Base-by-base conservation (phyloP, 2,113 vertebrate genomes). In the Alectura lathami region DNA sequence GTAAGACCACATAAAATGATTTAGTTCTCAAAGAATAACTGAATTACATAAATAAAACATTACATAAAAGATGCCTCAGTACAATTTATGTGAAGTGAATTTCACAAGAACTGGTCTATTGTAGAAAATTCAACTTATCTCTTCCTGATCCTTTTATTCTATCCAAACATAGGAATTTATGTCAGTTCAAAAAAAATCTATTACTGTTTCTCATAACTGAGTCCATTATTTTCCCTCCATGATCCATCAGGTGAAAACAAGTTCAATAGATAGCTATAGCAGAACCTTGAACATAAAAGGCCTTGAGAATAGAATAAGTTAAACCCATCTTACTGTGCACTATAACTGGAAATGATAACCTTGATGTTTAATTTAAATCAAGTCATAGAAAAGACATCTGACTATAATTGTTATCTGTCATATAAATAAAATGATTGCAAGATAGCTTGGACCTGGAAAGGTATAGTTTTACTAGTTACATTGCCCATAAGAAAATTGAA, bases 21-120 rank as follows among this genome's bases (percentile, higher is more conserved):
- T 86, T 91, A 94, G 72, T 93, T 92, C 95, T 83, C 78, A 95
- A 97, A 94, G 84, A 86, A 97, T 95, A 97, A 96, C 92, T 88
- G 96, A 91, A 96, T 96, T 96, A 95, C 96, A 98, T 97, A 98
- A 98, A 97, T 98, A 98, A 98, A 98, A 97, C 89, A 97, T 97
- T 88, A 93, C 72, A 94, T 54, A 89, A 96, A 97, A 96, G 81
- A 94, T 29, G 7, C 93, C 88, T 95, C 88, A 79, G 86, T 81
- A 77, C 83, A 97, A 97, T 97, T 97, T 97, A 97, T 93, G 76
- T 76, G 94, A 96, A 82, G 83, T 64, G 95, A 94, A 95, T 97
- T 96, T 97, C 96, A 96, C 92, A 96, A 96, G 73, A 91, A 63
- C 91, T n/a, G 15, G 59, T 81, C 92, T 93, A 92, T 96, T 97